Evolutionary conservation across 2,113 vertebrate species (phyloP).

Genomic region (Tragelaphus imberbis): DNA sequence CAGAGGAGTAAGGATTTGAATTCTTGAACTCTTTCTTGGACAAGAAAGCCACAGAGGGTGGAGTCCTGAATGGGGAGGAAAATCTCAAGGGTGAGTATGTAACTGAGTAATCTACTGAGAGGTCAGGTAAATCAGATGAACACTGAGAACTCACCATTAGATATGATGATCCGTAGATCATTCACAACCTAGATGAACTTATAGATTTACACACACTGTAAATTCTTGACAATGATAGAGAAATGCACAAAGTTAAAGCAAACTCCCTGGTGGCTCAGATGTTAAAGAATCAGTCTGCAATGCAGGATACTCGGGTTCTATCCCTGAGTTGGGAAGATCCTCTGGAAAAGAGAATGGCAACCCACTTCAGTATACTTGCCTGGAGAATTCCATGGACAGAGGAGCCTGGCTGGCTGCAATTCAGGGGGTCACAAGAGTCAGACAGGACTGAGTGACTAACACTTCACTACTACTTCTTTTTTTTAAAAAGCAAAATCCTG

Average conservation of each 20-base stretch:
- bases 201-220: neutral
- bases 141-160: neutral
- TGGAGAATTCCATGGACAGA: neutral
- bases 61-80: neutral
- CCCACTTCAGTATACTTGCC: neutral
- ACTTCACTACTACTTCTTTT: neutral
- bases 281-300: neutral
- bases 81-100: neutral
- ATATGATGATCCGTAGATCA: fast-evolving
- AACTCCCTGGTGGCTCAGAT: neutral
- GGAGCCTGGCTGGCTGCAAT: neutral
- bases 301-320: neutral
- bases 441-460: neutral
- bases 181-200: neutral
- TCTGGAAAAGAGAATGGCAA: neutral
- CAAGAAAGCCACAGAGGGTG: neutral
- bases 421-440: neutral
- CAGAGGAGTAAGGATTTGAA: neutral
- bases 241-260: neutral
- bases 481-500: neutral
- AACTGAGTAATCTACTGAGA: neutral
- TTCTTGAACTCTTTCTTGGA: neutral
- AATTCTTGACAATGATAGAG: neutral
- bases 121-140: neutral
- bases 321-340: neutral